Evolutionary conservation across 2,888 invertebrate species (phyloP), one percentile per base, ranked within the genome.

Genomic region (Euproctis similis): DNA sequence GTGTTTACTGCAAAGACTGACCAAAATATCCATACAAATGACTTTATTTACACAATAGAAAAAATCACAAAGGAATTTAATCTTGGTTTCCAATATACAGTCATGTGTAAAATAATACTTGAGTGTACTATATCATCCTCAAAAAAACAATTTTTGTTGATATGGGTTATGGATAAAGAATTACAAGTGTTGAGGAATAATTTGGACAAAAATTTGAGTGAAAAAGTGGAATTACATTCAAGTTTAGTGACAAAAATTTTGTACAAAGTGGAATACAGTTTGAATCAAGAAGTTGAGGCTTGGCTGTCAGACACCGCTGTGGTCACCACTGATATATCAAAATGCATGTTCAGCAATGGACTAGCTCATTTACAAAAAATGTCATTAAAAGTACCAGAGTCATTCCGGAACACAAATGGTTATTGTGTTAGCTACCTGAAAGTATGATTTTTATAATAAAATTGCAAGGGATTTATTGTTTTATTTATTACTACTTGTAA

Each of bases 131-230:
- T 80, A 29, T 69, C 82, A 0, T 53, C 74, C 1, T 49, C 59
- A 9, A 70, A 76, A 17, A 84, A 69, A 29, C 84, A 88, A 43
- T 87, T 80, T 54, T 39, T 90, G 12, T 60, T 89, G 2, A 62
- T 90, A 23, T 89, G 89, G 88, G 68, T 89, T 1, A 80, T 89
- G 63, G 89, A 90, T 49, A 88, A 86, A 46, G 81, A 87, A 34
- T 60, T 90, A 8, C 77, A 87, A 54, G 71, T 89, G 8, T 53
- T 86, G 8, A 66, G 69, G 34, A 71, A 72, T 24, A 63, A 36
- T 19, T 58, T 58, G 4, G 59, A 67, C 3, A 39, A 42, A 12
- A 64, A 60, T 32, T 54, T 57, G 4, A 55, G 45, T 36, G 69
- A 72, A 8, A 69, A 58, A 43, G 59, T 81, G 12, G 59, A 61